Conservation (phyloP, 1,140 invertebrate genomes). For the Archegozetes longisetosus region DNA sequence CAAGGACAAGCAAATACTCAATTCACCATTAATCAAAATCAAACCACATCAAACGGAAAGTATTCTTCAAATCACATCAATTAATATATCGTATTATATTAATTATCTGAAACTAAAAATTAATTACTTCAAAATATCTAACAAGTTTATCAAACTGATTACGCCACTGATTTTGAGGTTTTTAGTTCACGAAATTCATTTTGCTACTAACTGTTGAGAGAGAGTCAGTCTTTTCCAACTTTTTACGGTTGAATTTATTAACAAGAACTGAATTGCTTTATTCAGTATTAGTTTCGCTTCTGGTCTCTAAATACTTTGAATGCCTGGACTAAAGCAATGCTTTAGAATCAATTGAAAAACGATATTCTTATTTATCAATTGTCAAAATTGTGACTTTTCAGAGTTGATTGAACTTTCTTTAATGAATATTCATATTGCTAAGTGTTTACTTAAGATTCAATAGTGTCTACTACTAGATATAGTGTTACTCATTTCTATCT, state of each 20-base stretch:
- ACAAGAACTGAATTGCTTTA: background rate
- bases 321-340: background rate
- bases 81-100: too few relatives aligned
- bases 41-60: too few relatives aligned
- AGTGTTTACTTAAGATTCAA: background rate
- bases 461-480: too few relatives aligned
- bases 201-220: too few relatives aligned
- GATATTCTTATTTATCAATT: background rate
- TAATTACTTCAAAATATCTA: background rate
- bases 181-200: too few relatives aligned
- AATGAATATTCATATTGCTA: background rate
- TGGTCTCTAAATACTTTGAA: background rate
- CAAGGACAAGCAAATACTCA: too few relatives aligned
- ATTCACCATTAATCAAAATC: too few relatives aligned
- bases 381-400: background rate
- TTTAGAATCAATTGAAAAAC: background rate
- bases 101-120: background rate
- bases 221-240: too few relatives aligned
- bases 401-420: background rate
- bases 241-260: background rate
- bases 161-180: background rate
- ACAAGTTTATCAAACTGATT: background rate
- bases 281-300: background rate
- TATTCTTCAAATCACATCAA: too few relatives aligned
- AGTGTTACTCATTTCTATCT: too few relatives aligned